These are phyloP conservation scores for Pangasius krempfi DNA, from an alignment of 2,797 vertebrate species.

Conservation along the genomic window DNA sequence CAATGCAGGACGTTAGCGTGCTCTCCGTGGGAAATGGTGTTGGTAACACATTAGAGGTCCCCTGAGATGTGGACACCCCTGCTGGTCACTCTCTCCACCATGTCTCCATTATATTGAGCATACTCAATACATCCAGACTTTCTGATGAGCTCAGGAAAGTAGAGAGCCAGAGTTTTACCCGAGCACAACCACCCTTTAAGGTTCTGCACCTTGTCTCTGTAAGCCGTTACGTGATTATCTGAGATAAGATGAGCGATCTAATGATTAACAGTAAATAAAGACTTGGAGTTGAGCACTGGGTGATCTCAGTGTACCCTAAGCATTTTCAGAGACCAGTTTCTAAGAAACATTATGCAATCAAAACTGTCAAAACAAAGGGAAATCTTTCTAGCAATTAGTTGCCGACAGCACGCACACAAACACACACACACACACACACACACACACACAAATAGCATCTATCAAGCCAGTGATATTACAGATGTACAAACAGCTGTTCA, in stretches of 20 bases:
- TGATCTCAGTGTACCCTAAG: not conserved
- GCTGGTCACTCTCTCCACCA: not conserved
- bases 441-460: conserved; percentile 16
- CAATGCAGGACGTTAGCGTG: not conserved
- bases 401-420: conserved; percentile 11
- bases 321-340: not conserved
- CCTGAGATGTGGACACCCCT: not conserved
- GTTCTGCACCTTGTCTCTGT: not conserved
- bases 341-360: not conserved
- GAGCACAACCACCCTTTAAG: not conserved
- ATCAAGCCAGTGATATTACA: conserved; percentile 26
- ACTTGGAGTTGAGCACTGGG: not conserved
- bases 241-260: not conserved
- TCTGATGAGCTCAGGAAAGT: not conserved
- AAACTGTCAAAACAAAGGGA: conserved; percentile 3
- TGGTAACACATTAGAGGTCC: not conserved
- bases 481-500: conserved; percentile 18
- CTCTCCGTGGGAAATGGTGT: not conserved
- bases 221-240: not conserved
- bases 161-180: not conserved
- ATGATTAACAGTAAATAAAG: not conserved
- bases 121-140: not conserved
- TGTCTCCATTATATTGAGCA: not conserved
- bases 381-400: conserved; percentile 10
- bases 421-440: conserved; percentile 2